Evolutionary conservation across 2,113 vertebrate genomes (phyloP).

Genomic region (Casuarius casuarius): DNA sequence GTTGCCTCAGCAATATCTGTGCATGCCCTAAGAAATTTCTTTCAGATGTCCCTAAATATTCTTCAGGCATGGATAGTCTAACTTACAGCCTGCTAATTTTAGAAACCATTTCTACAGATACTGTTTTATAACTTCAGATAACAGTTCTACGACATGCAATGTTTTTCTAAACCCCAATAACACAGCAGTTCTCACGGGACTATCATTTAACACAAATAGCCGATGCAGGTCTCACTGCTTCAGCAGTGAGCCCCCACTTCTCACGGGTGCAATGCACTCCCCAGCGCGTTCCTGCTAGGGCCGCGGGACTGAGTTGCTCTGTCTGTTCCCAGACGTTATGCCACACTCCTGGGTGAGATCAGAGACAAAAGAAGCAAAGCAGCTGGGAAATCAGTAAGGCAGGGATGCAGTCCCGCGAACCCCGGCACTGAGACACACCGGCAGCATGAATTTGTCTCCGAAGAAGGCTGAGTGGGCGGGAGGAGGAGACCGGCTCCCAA

Average conservation of each 20-base stretch:
- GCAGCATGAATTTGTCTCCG: background rate
- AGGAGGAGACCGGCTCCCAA: conserved; percentile 2
- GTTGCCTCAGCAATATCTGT: background rate
- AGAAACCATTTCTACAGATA: background rate
- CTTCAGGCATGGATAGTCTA: background rate
- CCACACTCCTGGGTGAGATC: background rate
- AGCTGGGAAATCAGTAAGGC: background rate
- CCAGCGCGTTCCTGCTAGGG: background rate
- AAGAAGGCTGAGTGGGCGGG: background rate
- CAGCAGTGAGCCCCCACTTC: background rate
- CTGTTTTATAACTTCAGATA: background rate
- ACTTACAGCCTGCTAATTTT: background rate
- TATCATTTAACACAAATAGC: rapidly evolving
- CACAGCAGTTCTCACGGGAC: background rate
- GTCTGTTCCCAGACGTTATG: background rate
- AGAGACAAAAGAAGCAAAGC: background rate
- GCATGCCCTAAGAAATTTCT: background rate
- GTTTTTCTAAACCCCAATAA: background rate
- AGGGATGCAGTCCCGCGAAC: background rate
- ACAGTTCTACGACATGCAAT: rapidly evolving
- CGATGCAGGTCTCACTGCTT: background rate
- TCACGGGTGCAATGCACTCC: background rate
- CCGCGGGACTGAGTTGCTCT: background rate
- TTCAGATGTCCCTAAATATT: background rate
- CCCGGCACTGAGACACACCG: background rate